Base-by-base conservation (phyloP, 2,797 vertebrate species). In the Chaetophractus vellerosus region DNA sequence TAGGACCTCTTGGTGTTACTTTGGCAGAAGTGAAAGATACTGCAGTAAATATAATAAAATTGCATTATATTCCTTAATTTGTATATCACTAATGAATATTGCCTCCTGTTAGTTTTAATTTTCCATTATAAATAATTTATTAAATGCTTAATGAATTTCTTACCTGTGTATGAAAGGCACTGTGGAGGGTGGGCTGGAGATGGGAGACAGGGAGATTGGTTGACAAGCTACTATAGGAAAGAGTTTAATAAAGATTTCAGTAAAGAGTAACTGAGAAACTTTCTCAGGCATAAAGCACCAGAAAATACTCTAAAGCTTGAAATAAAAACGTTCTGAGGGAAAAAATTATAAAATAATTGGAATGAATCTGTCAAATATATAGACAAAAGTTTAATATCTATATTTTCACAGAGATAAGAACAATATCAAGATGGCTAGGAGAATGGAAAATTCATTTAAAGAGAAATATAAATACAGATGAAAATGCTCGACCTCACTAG, bases 71-170 rank as follows among this genome's bases (percentile, higher is more conserved):
- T 87, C 80, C 74, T 74, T 86, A 82, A 75, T 48, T 93, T 92
- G 52, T 23, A 93, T 93, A 91, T 91, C 45, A 19, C 52, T 74
- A 74, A 76, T 95, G 38, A 64, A 75, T 88, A 38, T 63, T 86
- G 21, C 11, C 55, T 82, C 57, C 50, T 63, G 6, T 79, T 83
- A 48, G 23, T 28, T 66, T 93, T 59, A 86, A 63, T 59, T 72
- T 83, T 64, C 41, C 74, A 2, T 89, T 86, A 21, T 24, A 95
- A 89, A 59, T 78, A 55, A 93, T 52, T 91, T 15, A 83, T 71
- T 76, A 66, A 93, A 52, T 63, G 45, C 11, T 76, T 31, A 69
- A 78, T 66, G 55, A 76, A 48, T 81, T 4, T 85, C 33, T 78
- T 94, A 48, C 64, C 15, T 81, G 10, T 93, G 3, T 59, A 50